Evolutionary conservation across 2,113 vertebrate genomes (phyloP).

Genomic region (Passer domesticus): DNA sequence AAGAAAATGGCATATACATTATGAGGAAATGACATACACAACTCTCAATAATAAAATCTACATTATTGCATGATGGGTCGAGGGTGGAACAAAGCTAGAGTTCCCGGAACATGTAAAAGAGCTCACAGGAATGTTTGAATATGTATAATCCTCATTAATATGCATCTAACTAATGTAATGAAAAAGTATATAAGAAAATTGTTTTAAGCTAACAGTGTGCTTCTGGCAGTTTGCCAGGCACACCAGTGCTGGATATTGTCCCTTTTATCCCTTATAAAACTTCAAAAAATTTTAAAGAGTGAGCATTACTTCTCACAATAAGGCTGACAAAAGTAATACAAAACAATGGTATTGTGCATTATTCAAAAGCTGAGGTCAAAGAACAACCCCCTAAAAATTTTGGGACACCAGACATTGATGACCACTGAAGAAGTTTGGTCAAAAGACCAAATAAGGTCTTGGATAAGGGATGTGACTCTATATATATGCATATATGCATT

Average conservation of each 20-base stretch:
- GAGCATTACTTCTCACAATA: too few species aligned
- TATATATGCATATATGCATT: too few species aligned
- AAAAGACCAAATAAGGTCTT: background rate
- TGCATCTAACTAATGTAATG: background rate
- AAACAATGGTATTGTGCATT: background rate
- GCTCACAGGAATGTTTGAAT: background rate
- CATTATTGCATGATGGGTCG: background rate
- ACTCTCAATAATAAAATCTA: background rate
- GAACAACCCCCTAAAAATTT: background rate
- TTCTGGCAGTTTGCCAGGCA: background rate
- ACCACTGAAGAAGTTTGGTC: background rate
- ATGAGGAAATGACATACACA: background rate
- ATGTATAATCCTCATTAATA: background rate
- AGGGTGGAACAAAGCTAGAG: background rate
- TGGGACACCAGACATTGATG: too few species aligned
- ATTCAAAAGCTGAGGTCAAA: background rate
- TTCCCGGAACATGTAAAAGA: background rate
- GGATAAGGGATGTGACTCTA: background rate
- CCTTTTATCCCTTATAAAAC: background rate
- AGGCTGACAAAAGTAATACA: background rate
- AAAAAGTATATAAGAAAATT: background rate
- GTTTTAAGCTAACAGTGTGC: background rate
- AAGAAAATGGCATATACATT: background rate
- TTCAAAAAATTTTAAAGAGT: too few species aligned
- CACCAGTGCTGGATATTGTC: background rate